phyloP scores from a whole-genome alignment of 1,140 invertebrate species.

The Pogonomyrmex barbatus region DNA sequence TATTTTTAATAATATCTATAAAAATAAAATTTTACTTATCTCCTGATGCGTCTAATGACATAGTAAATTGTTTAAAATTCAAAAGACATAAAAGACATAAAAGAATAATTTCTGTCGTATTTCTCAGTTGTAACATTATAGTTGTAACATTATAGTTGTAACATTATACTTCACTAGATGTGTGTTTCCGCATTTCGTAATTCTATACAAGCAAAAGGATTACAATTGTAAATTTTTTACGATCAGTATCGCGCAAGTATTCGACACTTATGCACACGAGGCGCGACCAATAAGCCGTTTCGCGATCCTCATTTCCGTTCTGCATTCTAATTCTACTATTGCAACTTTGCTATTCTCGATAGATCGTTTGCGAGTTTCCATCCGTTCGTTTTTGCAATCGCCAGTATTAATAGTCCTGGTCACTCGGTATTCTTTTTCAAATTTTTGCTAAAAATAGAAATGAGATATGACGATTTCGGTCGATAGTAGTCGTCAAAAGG shows the following conservation, averaged over 20 bases:
- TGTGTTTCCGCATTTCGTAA: constrained; percentile 1
- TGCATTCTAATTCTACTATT: constrained; percentile 60
- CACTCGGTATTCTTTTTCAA: not conserved
- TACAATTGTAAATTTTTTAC: constrained; percentile 23
- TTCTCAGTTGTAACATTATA: not conserved
- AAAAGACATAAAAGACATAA: not conserved
- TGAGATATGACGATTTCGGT: not conserved
- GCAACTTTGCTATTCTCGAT: constrained; percentile 24
- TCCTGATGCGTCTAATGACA: not conserved
- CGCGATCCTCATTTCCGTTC: constrained; percentile 63
- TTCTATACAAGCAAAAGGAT: constrained; percentile 1
- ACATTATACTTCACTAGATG: not conserved
- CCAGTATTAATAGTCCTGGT: not conserved
- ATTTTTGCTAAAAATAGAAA: constrained; percentile 34
- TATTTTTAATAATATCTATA: not conserved
- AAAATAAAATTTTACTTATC: not conserved
- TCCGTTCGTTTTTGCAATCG: constrained; percentile 44
- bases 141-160: no score
- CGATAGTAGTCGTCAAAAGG: not conserved
- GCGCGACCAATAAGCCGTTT: constrained; percentile 20
- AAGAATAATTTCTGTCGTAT: not conserved
- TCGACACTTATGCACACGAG: not conserved
- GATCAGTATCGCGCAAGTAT: constrained; percentile 28
- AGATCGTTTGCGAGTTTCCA: constrained; percentile 45
- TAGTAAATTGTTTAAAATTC: not conserved